phyloP scores from a whole-genome alignment of 2,888 invertebrate genomes.

The Mimachlamys varia region DNA sequence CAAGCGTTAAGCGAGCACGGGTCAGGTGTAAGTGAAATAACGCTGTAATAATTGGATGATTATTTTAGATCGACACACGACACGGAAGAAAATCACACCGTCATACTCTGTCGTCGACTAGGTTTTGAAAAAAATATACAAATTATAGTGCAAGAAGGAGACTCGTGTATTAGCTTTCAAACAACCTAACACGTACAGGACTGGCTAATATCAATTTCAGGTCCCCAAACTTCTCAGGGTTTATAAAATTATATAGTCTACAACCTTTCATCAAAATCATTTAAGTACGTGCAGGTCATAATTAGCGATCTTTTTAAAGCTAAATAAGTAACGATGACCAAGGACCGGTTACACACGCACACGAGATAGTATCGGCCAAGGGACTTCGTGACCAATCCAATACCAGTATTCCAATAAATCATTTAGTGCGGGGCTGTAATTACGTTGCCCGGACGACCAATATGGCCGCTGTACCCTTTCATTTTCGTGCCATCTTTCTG shows the following conservation, averaged over 20 bases:
- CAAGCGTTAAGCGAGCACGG: not conserved
- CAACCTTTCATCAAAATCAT: not conserved
- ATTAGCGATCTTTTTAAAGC: not conserved
- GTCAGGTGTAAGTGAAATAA: not conserved
- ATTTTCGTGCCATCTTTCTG: conserved; percentile 25
- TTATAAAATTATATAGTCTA: not conserved
- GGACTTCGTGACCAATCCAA: conserved; percentile 34
- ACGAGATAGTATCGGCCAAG: not conserved
- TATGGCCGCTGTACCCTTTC: conserved; percentile 28
- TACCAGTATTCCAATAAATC: not conserved
- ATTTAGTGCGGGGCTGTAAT: not conserved
- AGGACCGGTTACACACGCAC: not conserved
- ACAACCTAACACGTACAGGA: not conserved
- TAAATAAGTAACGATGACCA: not conserved
- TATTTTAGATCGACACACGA: not conserved
- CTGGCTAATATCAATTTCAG: not conserved
- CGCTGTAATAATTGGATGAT: not conserved
- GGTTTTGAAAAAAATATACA: not conserved
- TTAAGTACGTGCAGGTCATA: not conserved
- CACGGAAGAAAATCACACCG: not conserved
- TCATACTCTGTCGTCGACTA: not conserved
- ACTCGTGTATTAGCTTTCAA: not conserved
- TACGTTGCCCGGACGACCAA: conserved; percentile 25
- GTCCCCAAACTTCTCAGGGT: not conserved
- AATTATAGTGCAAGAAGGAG: not conserved